These are phyloP conservation scores for Trichosurus vulpecula DNA, from an alignment of 2,797 vertebrate genomes.

Conservation along the genomic window DNA sequence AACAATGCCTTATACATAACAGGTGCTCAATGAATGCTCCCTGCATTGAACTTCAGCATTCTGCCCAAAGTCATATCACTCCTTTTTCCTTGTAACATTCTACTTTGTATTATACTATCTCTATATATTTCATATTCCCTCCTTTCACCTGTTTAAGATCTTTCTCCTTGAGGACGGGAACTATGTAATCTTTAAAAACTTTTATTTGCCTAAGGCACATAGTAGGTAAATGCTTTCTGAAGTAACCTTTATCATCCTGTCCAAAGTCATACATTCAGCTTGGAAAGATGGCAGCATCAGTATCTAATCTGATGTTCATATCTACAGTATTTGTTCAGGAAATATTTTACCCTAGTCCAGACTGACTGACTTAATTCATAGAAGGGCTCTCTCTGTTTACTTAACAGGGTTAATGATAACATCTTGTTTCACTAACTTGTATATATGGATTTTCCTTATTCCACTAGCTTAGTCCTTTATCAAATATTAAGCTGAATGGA, in stretches of 20 bases:
- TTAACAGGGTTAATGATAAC: conserved; percentile 32
- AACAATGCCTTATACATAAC: not conserved
- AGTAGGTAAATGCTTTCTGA: not conserved
- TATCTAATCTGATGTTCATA: not conserved
- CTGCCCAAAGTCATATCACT: not conserved
- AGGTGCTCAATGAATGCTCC: not conserved
- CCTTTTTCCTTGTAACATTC: not conserved
- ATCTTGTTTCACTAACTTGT: conserved; percentile 27
- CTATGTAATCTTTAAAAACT: not conserved
- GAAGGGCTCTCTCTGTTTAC: conserved; percentile 10
- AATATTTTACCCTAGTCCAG: not conserved
- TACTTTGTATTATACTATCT: not conserved
- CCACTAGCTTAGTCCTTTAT: conserved; percentile 49
- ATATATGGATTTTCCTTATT: conserved; percentile 56
- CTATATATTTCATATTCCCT: not conserved
- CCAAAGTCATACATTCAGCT: not conserved
- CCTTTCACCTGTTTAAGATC: not conserved
- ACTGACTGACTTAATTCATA: not conserved
- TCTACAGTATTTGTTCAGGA: not conserved
- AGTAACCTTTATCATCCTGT: not conserved
- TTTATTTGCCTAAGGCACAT: not conserved
- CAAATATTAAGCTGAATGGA: conserved; percentile 36
- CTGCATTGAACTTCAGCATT: not conserved
- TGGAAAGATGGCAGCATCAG: rapidly evolving
- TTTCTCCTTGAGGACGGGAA: not conserved